Evolutionary conservation across 2,888 invertebrate species (phyloP).

Genomic region (Acanthosepion lycidas): DNA sequence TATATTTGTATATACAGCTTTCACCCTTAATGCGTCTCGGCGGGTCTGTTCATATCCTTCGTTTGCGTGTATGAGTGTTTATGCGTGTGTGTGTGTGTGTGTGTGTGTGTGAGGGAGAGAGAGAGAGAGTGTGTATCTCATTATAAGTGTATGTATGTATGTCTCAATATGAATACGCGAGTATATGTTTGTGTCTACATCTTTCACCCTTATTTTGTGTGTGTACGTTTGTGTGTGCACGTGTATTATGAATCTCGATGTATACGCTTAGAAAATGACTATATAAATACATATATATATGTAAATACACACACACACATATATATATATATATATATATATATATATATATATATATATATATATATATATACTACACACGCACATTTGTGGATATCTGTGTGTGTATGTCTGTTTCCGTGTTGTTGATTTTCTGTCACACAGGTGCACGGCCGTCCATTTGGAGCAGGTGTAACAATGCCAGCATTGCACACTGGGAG

Average conservation of each 20-base stretch:
- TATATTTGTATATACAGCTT: no score
- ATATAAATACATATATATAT: not conserved
- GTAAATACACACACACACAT: not conserved
- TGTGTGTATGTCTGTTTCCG: not conserved
- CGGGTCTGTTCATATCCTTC: no score
- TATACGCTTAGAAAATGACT: no score
- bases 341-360: not conserved
- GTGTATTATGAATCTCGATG: not conserved
- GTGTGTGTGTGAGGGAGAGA: no score
- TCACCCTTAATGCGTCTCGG: no score
- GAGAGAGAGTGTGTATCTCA: no score
- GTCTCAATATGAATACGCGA: no score
- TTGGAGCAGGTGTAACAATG: conserved; percentile 13
- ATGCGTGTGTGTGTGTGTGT: no score
- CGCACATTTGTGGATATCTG: not conserved
- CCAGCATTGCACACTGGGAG: conserved; percentile 18
- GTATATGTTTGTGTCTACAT: not conserved
- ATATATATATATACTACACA: not conserved
- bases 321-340: not conserved
- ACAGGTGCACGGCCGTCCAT: conserved; percentile 20
- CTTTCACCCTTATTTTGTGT: no score
- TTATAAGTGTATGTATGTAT: no score
- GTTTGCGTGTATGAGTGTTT: no score
- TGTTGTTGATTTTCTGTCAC: conserved; percentile 22
- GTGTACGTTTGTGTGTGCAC: not conserved